A percentile compares a stretch with the other conserved stretches of the same genome.
Conservation (phyloP, 2,113 vertebrate genomes). For the Plecturocebus donacophilus region DNA sequence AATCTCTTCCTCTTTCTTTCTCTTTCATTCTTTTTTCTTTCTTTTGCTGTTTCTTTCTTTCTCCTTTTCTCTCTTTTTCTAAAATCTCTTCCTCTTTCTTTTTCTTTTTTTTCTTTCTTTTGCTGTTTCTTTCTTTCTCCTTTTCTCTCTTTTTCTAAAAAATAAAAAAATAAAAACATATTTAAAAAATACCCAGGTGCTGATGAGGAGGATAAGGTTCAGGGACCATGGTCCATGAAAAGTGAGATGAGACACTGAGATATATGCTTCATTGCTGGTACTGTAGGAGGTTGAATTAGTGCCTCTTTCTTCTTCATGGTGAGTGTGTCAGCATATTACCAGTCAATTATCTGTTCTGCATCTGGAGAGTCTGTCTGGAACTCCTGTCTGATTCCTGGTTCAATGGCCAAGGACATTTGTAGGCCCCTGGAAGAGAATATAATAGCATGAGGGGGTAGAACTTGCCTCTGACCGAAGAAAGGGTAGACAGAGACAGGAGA, state of each 20-base stretch:
- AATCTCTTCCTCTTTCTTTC: too few relatives aligned
- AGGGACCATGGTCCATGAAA: neutral
- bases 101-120: too few relatives aligned
- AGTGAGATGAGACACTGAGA: neutral
- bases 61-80: too few relatives aligned
- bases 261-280: accelerated
- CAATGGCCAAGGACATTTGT: neutral
- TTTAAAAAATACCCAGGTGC: neutral
- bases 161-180: neutral
- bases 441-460: too few relatives aligned
- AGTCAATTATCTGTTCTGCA: neutral
- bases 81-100: too few relatives aligned
- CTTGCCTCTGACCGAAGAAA: neutral
- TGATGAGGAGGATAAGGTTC: neutral
- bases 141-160: too few relatives aligned
- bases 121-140: too few relatives aligned
- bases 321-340: neutral
- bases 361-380: neutral
- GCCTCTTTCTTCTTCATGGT: neutral
- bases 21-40: too few relatives aligned
- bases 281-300: neutral
- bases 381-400: neutral
- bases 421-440: neutral
- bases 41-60: too few relatives aligned
- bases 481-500: neutral